Evolutionary conservation across 2,113 vertebrate species (phyloP).

Genomic region (Pygoscelis adeliae): DNA sequence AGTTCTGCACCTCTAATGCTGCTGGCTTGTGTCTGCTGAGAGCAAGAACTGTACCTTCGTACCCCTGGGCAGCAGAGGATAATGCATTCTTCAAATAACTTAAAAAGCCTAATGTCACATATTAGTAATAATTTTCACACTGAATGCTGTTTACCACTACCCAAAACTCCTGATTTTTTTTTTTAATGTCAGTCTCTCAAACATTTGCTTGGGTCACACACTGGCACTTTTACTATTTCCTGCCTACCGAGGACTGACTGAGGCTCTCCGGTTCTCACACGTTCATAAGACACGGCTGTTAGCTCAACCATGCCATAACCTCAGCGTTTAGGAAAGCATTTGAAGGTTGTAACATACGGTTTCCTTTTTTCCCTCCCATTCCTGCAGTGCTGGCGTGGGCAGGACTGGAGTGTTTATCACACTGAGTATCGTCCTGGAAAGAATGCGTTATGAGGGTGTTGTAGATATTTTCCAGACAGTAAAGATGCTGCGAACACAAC

Average conservation of each 20-base stretch:
- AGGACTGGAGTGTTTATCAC: constrained; percentile 96
- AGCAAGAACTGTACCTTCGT: background rate
- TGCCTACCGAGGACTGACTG: background rate
- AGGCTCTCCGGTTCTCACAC: fast-evolving
- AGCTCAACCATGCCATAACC: fast-evolving
- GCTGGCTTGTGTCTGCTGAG: background rate
- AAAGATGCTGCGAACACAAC: constrained; percentile 97
- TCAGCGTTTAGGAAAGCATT: background rate
- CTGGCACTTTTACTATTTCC: background rate
- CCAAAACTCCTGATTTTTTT: background rate
- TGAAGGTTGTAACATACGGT: fast-evolving
- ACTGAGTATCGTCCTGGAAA: constrained; percentile 94
- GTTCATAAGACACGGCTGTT: background rate
- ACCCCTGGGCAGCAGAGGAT: background rate
- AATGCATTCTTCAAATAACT: background rate
- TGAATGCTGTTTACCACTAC: background rate
- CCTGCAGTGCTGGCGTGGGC: constrained; percentile 90
- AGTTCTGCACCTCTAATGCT: background rate
- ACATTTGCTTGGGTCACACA: background rate
- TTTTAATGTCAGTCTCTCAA: background rate
- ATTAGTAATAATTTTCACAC: background rate
- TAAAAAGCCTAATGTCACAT: background rate
- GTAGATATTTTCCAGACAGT: constrained; percentile 99
- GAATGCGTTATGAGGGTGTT: constrained; percentile 97
- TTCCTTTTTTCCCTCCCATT: fast-evolving